Evolutionary conservation across 2,888 invertebrate genomes (phyloP), one percentile per base, ranked within the genome.

Genomic region (Ophioninae sp.): DNA sequence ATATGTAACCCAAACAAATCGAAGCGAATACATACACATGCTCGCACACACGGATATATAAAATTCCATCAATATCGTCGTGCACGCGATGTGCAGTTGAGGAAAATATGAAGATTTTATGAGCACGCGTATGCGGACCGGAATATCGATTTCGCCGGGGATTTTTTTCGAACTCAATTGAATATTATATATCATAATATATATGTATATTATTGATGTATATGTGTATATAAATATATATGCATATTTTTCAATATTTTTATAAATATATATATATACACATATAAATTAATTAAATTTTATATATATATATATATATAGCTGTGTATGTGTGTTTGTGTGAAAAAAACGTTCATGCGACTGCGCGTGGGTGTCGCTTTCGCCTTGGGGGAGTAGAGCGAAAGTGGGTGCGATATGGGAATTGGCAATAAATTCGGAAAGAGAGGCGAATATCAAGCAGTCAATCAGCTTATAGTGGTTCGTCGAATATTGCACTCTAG

Each of bases 401-500:
- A 30, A 61, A 44, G 69, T 64, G 56, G 64, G 68, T 59, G 69
- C 65, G 77, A 76, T 83, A 80, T 65, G 30, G 59, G 80, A 73
- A 81, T 81, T 67, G 75, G 75, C 78, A 81, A 84, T 84, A 84
- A 84, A 84, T 84, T 81, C 67, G 78, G 75, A 75, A 79, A 79
- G 70, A 81, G 81, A 56, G 65, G 73, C 67, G 80, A 78, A 81
- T 81, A 83, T 83, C 83, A 81, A 83, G 77, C 83, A 77, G 78
- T 83, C 83, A 59, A 83, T 81, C 84, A 72, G 79, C 75, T 75
- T 81, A 76, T 77, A 80, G 67, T 69, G 67, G 57, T 41, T 74
- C 23, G 67, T 30, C 61, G 30, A 41, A 56, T 75, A 74, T 70
- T 37, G 81, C 75, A 62, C 84, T 70, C 56, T 57, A 67, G 59